Percentiles rank a stretch among this genome's conserved stretches.
phyloP scores from a whole-genome alignment of 2,113 vertebrate genomes.

The Bubalus kerabau region DNA sequence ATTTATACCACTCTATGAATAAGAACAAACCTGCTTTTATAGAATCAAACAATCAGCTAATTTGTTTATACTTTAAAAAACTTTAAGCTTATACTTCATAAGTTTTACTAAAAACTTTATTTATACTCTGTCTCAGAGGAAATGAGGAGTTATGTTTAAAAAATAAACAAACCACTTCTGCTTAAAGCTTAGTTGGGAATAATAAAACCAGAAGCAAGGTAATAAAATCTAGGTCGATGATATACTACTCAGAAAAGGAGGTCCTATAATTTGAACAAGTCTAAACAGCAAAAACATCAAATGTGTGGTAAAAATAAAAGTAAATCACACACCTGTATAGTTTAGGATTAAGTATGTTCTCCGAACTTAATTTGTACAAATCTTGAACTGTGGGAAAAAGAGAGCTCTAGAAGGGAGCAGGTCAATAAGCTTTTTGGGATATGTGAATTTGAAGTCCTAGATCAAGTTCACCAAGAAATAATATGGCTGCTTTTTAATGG shows the following conservation, averaged over 20 bases:
- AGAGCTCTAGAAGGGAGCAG: background rate
- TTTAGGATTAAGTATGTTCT: background rate
- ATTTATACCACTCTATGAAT: background rate
- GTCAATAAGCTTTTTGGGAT: background rate
- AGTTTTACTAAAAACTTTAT: background rate
- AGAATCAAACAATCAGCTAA: background rate
- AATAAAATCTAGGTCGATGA: background rate
- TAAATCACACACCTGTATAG: background rate
- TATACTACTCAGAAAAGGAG: background rate
- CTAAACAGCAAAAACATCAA: slow-evolving; percentile 2
- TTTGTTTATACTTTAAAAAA: background rate
- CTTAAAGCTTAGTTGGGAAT: slow-evolving; percentile 1
- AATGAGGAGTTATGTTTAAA: background rate
- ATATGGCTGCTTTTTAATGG: background rate
- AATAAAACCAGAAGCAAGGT: background rate
- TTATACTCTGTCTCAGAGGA: background rate
- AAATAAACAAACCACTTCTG: background rate
- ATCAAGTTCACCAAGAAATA: background rate
- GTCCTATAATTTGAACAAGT: slow-evolving; percentile 5
- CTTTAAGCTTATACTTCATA: background rate
- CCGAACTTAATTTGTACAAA: background rate
- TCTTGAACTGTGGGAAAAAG: background rate
- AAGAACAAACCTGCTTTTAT: slow-evolving; percentile 22
- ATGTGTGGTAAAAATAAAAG: background rate
- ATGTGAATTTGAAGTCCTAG: background rate